Conservation (phyloP, 2,113 vertebrate genomes). For the Casuarius casuarius region DNA sequence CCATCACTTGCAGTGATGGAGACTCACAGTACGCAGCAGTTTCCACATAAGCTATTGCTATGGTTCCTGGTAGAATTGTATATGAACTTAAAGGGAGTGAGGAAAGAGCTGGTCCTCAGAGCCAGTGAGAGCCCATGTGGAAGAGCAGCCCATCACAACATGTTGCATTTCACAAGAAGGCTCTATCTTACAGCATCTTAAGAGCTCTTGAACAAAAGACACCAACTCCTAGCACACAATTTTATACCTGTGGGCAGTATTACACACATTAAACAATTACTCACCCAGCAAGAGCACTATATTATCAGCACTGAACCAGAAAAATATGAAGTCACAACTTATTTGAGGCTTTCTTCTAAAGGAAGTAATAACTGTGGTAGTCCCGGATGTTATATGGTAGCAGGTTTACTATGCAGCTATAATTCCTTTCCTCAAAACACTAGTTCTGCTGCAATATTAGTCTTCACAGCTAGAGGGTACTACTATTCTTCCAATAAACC, state of each 20-base stretch:
- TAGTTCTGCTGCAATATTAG: background rate
- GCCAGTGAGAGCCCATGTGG: background rate
- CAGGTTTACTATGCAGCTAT: background rate
- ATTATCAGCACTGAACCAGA: background rate
- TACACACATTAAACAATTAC: background rate
- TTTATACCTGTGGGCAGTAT: background rate
- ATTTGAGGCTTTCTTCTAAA: background rate
- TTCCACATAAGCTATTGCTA: background rate
- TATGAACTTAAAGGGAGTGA: background rate
- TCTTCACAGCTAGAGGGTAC: constrained; percentile 15
- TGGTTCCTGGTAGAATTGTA: background rate
- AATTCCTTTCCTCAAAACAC: background rate
- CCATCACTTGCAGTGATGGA: background rate
- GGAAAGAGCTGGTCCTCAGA: background rate
- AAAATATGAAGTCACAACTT: background rate
- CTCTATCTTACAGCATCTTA: background rate
- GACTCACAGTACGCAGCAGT: background rate
- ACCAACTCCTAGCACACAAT: background rate
- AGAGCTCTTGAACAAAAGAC: background rate
- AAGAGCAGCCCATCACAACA: background rate
- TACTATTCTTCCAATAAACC: background rate
- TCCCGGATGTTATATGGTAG: background rate
- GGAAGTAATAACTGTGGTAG: background rate
- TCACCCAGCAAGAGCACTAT: background rate
- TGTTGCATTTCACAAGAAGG: background rate